Base-by-base conservation (phyloP, 2,797 vertebrate genomes). In the Arctocebus calabarensis region DNA sequence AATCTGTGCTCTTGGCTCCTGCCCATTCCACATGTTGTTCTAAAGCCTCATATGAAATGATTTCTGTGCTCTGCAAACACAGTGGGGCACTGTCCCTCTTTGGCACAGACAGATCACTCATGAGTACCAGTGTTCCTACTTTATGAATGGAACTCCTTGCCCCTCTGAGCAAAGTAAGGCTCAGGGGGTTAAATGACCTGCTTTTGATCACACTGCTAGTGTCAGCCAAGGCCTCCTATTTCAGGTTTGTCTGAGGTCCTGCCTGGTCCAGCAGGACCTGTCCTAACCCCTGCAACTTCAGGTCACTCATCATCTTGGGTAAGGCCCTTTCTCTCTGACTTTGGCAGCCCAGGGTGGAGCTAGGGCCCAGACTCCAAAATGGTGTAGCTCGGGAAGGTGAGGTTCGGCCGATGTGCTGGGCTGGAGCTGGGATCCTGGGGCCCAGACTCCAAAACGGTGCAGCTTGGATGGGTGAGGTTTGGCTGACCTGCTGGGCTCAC, bases 41-140 rank as follows among this genome's bases (percentile, higher is more conserved):
- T 88, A 29, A 55, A 90, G 66, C 88, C 23, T 73, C 68, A 3
- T 20, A 13, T 1, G 32, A 64, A 43, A 13, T 11, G 74, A 59
- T 27, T 6, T 34, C 78, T 19, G 59, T 25, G 64, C 43, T 74
- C 78, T 73, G 92, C n/a, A 91, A 55, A 85, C 71, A 25, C 0
- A 0, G 27, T 3, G 20, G 22, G 68, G 59, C 7, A 11, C 4
- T 1, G 19, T 1, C 9, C 1, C 1, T 16, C 64, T 12, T 52
- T 20, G 0, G 17, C 25, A 7, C 0, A 9, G 37, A 34, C 0
- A 20, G 29, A 34, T 34, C 45, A 13, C 27, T 17, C 19, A 0
- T 0, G n/a, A 52, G 40, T 0, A 17, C 4, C 6, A 19, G 25
- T 0, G 22, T 16, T 40, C 32, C 34, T 32, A 19, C 0, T 14